Conservation (phyloP, 2,888 invertebrate genomes). For the Chloroclysta siterata region DNA sequence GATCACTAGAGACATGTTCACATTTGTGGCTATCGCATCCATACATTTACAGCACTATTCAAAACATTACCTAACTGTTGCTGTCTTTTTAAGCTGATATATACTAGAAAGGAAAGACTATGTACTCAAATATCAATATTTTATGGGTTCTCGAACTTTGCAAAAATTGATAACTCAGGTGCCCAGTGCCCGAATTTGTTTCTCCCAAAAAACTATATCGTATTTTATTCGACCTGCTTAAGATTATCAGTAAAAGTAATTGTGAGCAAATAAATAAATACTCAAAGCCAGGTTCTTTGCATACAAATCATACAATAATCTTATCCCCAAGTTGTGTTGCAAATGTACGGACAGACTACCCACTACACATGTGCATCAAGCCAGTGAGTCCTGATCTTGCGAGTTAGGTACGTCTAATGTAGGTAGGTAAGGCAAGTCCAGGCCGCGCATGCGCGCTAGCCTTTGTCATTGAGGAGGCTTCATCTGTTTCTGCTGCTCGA, state of each 20-base stretch:
- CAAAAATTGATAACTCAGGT: no score
- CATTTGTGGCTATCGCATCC: background rate
- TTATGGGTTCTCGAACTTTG: no score
- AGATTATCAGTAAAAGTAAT: no score
- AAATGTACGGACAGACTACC: constrained; percentile 1
- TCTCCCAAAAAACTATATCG: background rate
- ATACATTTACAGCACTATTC: constrained; percentile 2
- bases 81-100: background rate
- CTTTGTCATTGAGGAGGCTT: constrained; percentile 67
- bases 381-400: background rate
- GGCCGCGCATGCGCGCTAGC: constrained; percentile 14
- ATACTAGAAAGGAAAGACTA: no score
- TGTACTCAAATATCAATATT: no score
- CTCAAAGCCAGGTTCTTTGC: background rate
- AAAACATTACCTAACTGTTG: background rate
- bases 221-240: no score
- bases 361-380: background rate
- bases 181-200: background rate
- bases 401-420: constrained; percentile 2
- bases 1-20: constrained; percentile 4
- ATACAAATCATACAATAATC: no score
- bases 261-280: no score
- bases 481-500: constrained; percentile 92
- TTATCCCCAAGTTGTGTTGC: background rate
- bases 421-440: constrained; percentile 2